Percentiles rank a stretch among this genome's conserved stretches.
Conservation (phyloP, 2,113 vertebrate species). For the Eolophus roseicapilla region DNA sequence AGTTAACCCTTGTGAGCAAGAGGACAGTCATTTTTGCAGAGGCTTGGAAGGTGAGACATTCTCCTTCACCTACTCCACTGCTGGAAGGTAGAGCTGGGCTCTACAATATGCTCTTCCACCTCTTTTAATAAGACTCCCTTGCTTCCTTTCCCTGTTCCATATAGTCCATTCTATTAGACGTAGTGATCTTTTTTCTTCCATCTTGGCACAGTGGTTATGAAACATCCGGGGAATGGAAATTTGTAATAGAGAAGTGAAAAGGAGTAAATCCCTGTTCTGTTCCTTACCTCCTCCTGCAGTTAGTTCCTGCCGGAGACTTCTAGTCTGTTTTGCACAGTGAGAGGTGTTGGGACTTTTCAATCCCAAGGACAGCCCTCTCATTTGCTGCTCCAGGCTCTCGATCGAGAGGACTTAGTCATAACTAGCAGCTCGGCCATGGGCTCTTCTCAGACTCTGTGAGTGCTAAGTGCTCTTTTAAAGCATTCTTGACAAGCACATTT, state of each 20-base stretch:
- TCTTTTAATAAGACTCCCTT: not conserved
- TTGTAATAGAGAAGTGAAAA: not conserved
- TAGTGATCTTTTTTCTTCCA: not conserved
- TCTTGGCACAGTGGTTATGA: slow-evolving; percentile 13
- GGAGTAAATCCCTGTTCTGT: not conserved
- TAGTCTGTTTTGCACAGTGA: not conserved
- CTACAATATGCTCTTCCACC: not conserved
- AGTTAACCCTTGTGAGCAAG: slow-evolving; percentile 38
- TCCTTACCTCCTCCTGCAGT: not conserved
- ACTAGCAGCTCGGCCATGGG: not conserved
- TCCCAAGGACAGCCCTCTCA: not conserved
- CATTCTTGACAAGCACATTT: not conserved
- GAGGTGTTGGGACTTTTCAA: not conserved
- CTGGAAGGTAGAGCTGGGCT: not conserved
- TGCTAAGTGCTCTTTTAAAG: not conserved
- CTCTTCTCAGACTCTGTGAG: not conserved
- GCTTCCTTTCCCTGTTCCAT: not conserved
- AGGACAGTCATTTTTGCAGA: not conserved
- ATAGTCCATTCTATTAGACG: not conserved
- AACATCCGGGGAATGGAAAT: not conserved
- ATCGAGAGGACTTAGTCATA: not conserved
- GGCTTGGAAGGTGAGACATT: not conserved
- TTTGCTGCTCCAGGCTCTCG: not conserved
- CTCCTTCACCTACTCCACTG: not conserved
- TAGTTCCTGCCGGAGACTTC: not conserved